These are phyloP conservation scores for Plectropomus leopardus DNA, from an alignment of 2,113 vertebrate genomes.

Conservation along the genomic window DNA sequence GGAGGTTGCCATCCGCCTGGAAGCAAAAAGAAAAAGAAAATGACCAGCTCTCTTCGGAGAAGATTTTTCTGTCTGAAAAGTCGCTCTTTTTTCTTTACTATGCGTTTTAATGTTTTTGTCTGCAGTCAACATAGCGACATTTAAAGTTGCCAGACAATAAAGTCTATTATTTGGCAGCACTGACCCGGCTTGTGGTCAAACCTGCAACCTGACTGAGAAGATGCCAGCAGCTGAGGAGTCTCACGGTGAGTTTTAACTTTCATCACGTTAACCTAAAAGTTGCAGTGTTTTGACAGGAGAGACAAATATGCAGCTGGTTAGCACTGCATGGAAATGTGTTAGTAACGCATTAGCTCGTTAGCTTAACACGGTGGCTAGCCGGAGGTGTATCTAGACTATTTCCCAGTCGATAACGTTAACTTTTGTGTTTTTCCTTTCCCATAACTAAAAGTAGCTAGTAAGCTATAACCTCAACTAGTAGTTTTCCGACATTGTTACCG, in stretches of 20 bases:
- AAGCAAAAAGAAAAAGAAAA: not conserved
- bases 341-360: not conserved
- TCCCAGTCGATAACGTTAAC: too few relatives aligned
- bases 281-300: too few relatives aligned
- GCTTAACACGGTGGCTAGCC: not conserved
- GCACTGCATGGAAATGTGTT: not conserved
- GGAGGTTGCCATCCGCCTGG: fast-evolving
- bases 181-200: not conserved
- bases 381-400: too few relatives aligned
- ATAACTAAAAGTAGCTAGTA: too few relatives aligned
- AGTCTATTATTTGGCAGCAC: not conserved
- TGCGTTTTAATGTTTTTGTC: not conserved
- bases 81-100: not conserved
- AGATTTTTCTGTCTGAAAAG: not conserved
- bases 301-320: fast-evolving
- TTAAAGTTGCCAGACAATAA: not conserved
- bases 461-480: too few relatives aligned
- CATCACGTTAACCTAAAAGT: too few relatives aligned
- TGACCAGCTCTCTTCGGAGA: fast-evolving
- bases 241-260: conserved; percentile 55
- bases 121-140: not conserved
- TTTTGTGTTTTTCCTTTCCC: too few relatives aligned
- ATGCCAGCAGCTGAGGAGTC: conserved; percentile 73
- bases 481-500: too few relatives aligned
- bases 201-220: conserved; percentile 11